Base-by-base conservation (phyloP, 2,888 invertebrate genomes). In the Eupeodes latifasciatus region DNA sequence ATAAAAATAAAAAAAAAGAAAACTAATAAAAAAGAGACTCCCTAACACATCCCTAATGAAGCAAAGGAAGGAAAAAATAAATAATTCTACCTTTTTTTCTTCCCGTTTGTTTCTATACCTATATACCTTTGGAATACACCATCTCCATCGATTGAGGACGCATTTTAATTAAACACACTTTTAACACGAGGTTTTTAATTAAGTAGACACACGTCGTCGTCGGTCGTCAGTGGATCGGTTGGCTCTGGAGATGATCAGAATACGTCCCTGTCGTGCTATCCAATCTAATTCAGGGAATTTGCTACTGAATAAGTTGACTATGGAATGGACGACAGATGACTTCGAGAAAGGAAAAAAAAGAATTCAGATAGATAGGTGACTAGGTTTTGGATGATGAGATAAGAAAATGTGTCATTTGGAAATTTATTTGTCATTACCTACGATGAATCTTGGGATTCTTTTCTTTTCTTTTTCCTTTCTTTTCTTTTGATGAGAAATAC, bases 141-240 rank as follows among this genome's bases (percentile, higher is more conserved):
- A 55, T 78, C 14, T 53, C 11, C 55, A 75, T 76, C 80, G 75
- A 74, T 76, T 53, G 69, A 66, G 84, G 87, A 59, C 53, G 87
- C 84, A 85, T 77, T 88, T 88, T 88, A 85, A 88, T 88, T 87
- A 84, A 87, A 87, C 71, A 80, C 87, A 84, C 82, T 87, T 83
- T 81, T 78, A 81, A 88, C 88, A 85, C 88, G 78, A 27, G 77
- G 74, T 66, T 75, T 72, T 82, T 88, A 88, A 88, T 88, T 88
- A 88, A 88, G 81, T 77, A 85, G 85, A 88, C 88, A 85, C 88
- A 88, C 88, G 87, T 88, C 83, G 79, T 61, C 69, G 5, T 36
- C 62, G n/a, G 79, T 61, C 69, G 16, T 12, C 64, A 4, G 40
- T 5, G 19, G n/a, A 7, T 27, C 55, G 12, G 1, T 44, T 11